phyloP scores from a whole-genome alignment of 2,888 invertebrate species.

The Brachyopa scutellaris region DNA sequence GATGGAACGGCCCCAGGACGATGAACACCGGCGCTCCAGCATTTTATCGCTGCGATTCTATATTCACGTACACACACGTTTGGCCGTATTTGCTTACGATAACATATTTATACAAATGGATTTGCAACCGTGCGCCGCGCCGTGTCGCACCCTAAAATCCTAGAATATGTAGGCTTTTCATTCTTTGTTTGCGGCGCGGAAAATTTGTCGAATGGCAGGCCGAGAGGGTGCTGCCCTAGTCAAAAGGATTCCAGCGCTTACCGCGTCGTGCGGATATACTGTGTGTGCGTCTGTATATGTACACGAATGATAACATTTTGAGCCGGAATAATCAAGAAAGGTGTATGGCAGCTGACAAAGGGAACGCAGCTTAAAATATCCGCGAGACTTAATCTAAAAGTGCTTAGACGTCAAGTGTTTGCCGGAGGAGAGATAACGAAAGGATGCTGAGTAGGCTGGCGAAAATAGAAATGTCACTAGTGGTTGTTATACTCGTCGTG shows the following conservation, averaged over 20 bases:
- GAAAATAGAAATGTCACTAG: background rate
- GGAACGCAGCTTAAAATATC: constrained; percentile 33
- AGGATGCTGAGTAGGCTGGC: background rate
- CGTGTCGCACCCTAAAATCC: constrained; percentile 4
- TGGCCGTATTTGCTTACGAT: constrained; percentile 24
- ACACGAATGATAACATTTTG: background rate
- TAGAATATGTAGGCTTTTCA: background rate
- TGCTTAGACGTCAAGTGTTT: constrained; percentile 47
- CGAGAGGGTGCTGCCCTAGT: background rate
- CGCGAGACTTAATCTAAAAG: constrained; percentile 48
- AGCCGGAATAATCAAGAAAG: constrained; percentile 25
- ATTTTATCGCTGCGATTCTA: background rate
- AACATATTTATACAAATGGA: constrained; percentile 58
- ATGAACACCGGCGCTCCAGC: background rate
- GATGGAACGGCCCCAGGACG: background rate
- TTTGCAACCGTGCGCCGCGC: background rate
- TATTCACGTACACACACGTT: constrained; percentile 7
- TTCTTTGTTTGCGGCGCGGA: background rate
- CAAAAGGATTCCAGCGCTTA: constrained; percentile 22
- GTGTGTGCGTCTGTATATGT: background rate
- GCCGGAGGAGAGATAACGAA: constrained; percentile 14
- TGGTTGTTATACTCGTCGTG: background rate
- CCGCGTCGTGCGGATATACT: background rate
- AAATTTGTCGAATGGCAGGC: background rate
- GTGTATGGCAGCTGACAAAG: constrained; percentile 1